Conservation (phyloP, 2,888 invertebrate genomes). For the Aphelenchoides bicaudatus region DNA sequence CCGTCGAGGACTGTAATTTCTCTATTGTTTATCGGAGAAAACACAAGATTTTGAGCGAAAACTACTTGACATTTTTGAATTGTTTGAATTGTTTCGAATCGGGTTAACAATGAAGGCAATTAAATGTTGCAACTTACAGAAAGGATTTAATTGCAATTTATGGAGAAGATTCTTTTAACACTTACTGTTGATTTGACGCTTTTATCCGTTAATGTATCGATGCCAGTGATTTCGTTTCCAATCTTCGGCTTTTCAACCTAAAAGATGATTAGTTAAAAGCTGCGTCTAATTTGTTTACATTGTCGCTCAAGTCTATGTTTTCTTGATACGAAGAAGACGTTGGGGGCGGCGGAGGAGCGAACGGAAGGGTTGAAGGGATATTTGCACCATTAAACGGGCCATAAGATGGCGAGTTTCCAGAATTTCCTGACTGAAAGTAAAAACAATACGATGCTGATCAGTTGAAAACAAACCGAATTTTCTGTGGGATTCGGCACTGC, state of each 20-base stretch:
- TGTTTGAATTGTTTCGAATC: too few species aligned
- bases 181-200: conserved; percentile 1
- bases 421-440: too few species aligned
- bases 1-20: background rate
- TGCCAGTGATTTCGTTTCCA: conserved; percentile 9
- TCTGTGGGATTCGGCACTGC: too few species aligned
- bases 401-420: conserved; percentile 2
- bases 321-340: background rate
- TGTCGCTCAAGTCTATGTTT: too few species aligned
- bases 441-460: too few species aligned
- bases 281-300: background rate
- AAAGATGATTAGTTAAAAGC: background rate
- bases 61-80: too few species aligned
- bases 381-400: too few species aligned
- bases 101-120: background rate
- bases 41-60: background rate
- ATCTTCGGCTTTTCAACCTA: conserved; percentile 14
- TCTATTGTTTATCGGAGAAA: background rate
- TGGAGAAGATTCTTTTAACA: too few species aligned
- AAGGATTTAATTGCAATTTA: too few species aligned
- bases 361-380: background rate
- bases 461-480: conserved; percentile 3
- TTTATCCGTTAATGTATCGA: conserved; percentile 9
- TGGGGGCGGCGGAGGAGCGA: background rate
- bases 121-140: conserved; percentile 9